Conservation (phyloP, 1,140 invertebrate species). For the Ganaspis sp. region DNA sequence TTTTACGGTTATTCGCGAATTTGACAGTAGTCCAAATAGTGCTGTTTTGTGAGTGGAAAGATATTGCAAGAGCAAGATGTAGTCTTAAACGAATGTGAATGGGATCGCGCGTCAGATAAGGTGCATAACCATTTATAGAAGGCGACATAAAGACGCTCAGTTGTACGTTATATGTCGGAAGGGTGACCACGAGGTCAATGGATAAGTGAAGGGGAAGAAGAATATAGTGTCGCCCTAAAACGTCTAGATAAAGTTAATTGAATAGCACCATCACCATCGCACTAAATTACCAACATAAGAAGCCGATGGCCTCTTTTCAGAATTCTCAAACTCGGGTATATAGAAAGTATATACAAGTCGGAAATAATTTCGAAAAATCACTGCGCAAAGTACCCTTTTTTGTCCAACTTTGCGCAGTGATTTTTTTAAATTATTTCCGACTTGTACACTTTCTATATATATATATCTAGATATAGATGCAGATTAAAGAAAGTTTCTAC, state of each 20-base stretch:
- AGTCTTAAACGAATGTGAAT: background rate
- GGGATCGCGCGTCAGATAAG: background rate
- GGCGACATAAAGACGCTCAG: background rate
- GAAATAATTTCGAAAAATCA: too few species aligned
- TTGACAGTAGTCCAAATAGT: background rate
- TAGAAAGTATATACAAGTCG: too few species aligned
- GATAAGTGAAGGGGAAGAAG: slow-evolving; percentile 6
- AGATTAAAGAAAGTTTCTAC: too few species aligned
- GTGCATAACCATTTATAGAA: background rate
- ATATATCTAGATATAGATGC: too few species aligned
- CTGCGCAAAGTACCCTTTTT: too few species aligned
- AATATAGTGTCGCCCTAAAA: background rate
- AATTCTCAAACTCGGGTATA: too few species aligned
- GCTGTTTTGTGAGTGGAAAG: background rate
- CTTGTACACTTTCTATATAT: too few species aligned
- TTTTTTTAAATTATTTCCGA: too few species aligned
- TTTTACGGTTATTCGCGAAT: background rate
- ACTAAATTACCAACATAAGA: background rate
- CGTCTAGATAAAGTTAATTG: slow-evolving; percentile 57
- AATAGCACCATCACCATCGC: slow-evolving; percentile 47
- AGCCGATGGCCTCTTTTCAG: too few species aligned
- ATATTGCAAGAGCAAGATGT: background rate
- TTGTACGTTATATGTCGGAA: background rate
- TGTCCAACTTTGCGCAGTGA: too few species aligned
- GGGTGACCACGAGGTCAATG: background rate